Base-by-base conservation (phyloP, 2,113 vertebrate species). In the Sakesphorus luctuosus region DNA sequence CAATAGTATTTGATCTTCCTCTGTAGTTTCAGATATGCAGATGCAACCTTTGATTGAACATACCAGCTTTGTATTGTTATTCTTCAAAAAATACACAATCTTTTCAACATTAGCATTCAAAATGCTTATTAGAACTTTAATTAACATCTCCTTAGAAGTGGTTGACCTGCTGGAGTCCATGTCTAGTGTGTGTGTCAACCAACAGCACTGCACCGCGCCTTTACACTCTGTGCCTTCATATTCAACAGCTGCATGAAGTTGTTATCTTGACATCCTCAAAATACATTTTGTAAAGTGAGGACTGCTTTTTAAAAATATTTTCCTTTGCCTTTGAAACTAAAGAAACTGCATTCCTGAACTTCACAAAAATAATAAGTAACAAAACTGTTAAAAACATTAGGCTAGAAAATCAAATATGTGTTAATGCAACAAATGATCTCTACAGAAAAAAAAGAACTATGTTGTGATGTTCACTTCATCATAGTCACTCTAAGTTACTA, bases 141-240 rank as follows among this genome's bases (percentile, higher is more conserved):
- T 19, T 25, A 31, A n/a, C 4, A 62, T 29, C 10, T 19, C 16
- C 18, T 55, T 36, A 58, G 43, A 88, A 66, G 53, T 0, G 0
- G 4, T 1, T 55, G 25, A 79, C 44, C 19, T 18, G 1, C 25
- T 31, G 8, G 25, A 55, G 16, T 17, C 50, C 49, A 49, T 7
- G 9, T 3, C 16, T 58, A 52, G 5, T 17, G 7, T 28, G 58
- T 4, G 13, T 25, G 40, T 13, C 18, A 63, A 65, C 35, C 20
- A 79, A 65, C 8, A 80, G 4, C 19, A 40, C 25, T 50, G 53
- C 40, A 40, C 23, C 23, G 20, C 3, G 2, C 69, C 40, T 71
- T 63, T 61, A 53, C 10, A 35, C 17, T 73, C 66, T 5, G 16
- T 25, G 23, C 47, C 84, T 72, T 77, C 58, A 67, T 15, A 43